Evolutionary conservation across 2,797 vertebrate genomes (phyloP).

Genomic region (Platalea minor): DNA sequence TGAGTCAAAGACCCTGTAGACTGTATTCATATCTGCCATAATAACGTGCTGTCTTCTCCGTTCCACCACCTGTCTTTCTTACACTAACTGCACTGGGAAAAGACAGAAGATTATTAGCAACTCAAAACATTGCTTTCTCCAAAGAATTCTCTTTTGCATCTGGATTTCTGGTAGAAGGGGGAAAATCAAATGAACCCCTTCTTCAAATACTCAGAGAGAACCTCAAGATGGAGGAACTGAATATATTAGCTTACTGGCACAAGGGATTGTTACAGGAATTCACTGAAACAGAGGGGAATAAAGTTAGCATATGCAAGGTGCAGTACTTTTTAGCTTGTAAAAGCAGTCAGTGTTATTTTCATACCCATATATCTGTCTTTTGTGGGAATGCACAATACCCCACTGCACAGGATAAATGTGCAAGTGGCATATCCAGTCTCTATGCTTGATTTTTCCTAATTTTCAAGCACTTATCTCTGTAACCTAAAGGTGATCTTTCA

Average conservation of each 20-base stretch:
- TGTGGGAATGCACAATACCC: neutral
- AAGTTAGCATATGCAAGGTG: neutral
- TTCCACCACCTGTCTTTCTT: neutral
- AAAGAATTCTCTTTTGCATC: neutral
- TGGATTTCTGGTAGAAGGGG: neutral
- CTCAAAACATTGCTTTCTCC: neutral
- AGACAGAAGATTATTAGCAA: neutral
- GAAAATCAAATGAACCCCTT: neutral
- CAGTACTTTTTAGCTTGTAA: neutral
- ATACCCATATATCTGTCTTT: neutral
- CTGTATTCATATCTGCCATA: neutral
- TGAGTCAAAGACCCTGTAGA: neutral
- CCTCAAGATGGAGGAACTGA: neutral
- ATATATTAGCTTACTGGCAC: neutral
- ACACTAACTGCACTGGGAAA: no score
- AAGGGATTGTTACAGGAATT: neutral
- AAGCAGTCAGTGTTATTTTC: neutral
- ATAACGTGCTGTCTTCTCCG: neutral
- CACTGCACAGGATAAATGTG: accelerated
- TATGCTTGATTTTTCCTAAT: neutral
- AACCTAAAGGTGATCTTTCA: neutral
- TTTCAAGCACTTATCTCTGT: neutral
- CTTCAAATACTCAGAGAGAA: neutral
- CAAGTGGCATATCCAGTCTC: neutral
- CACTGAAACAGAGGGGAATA: neutral